Base-by-base conservation (phyloP, 2,888 invertebrate genomes). In the Anaspis maculata region DNA sequence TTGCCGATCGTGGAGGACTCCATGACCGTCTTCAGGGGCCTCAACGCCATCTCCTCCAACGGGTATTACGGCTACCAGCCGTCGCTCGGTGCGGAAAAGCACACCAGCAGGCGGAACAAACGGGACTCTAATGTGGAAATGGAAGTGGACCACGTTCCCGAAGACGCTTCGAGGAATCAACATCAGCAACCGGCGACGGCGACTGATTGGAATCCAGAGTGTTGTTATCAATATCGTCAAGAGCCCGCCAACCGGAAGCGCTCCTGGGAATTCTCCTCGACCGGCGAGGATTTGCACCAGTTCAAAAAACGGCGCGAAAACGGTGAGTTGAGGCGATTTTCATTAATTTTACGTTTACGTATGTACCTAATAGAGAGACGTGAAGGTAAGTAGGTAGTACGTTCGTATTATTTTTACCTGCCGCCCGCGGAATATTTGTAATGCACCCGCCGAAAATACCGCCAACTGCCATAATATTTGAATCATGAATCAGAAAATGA, bases 251-350 rank as follows among this genome's bases (percentile, higher is more conserved):
- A 39, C 44, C 35, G 45, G 39, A 51, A 51, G 32, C 48, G 49
- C 14, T 22, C 23, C 5, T 44, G 41, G 35, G 36, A 43, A 21
- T 37, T 34, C 25, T 9, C 24, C 5, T n/a, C n/a, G n/a, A n/a
- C n/a, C 19, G 27, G 21, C 24, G 35, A 34, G 27, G 41, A 46
- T 13, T 10, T 32, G 6, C 29, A 34, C 3, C 44, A 44, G 25
- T 57, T 52, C 31, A 61, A 61, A 55, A 59, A 56, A 40, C 48
- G 53, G 59, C 58, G 59, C 46, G 51, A 57, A 55, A 46, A 48
- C 26, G 56, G 57, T 57, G 42, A 52, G 38, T 32, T n/a, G 27
- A 24, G 24, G 11, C 4, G 10, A 24, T 19, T 19, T 19, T n/a
- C n/a, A n/a, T n/a, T n/a, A n/a, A n/a, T n/a, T n/a, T n/a, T n/a